Percentiles rank a stretch among this genome's conserved stretches.
Conservation (phyloP, 1,140 invertebrate species). For the Ganaspis sp. region DNA sequence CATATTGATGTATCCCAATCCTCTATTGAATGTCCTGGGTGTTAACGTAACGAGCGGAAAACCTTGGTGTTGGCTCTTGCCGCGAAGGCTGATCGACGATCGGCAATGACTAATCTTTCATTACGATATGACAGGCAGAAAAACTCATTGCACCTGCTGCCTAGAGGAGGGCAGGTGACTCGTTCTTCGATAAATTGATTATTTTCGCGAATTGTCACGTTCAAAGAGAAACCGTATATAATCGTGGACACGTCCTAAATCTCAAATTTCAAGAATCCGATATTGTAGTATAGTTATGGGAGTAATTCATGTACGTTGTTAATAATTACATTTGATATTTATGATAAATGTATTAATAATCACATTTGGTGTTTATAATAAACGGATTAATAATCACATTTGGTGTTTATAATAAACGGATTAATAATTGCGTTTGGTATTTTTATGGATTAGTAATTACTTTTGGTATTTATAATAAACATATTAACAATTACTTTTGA, state of each 20-base stretch:
- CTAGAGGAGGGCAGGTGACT: conserved; percentile 25
- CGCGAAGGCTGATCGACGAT: conserved; percentile 63
- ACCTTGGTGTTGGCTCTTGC: conserved; percentile 8
- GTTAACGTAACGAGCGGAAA: conserved; percentile 42
- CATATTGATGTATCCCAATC: conserved; percentile 13
- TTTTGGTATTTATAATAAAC: too few species aligned
- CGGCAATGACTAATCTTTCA: conserved; percentile 60
- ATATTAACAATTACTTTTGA: too few species aligned
- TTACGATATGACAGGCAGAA: conserved; percentile 44
- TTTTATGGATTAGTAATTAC: too few species aligned
- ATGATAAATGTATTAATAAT: too few species aligned
- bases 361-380: too few species aligned
- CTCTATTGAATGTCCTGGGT: conserved; percentile 13
- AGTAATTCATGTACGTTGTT: too few species aligned
- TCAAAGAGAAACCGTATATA: neutral
- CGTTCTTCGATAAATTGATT: conserved; percentile 23
- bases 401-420: too few species aligned
- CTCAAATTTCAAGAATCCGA: neutral
- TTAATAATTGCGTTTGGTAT: too few species aligned
- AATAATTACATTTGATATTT: too few species aligned
- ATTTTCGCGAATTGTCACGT: neutral
- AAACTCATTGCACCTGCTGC: conserved; percentile 59
- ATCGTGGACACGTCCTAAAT: neutral
- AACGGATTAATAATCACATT: too few species aligned
- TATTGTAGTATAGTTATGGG: too few species aligned